Percentiles rank a stretch among this genome's conserved stretches.
These are phyloP conservation scores for Agrotis puta DNA, from an alignment of 2,888 invertebrate species.

Conservation along the genomic window DNA sequence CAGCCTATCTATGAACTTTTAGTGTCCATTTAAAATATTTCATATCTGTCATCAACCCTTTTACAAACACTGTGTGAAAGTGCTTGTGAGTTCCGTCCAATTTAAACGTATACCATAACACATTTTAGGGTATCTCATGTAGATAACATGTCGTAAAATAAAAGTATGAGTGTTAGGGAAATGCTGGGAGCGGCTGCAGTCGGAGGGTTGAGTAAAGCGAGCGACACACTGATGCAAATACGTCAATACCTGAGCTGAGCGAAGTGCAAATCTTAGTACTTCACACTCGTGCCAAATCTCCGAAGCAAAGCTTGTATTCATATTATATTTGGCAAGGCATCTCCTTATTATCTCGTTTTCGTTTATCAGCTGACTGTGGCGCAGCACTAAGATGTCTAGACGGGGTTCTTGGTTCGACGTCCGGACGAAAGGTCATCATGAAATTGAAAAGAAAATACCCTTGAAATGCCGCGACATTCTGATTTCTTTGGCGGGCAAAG, in stretches of 20 bases:
- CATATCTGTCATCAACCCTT: conserved; percentile 61
- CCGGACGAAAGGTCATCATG: conserved; percentile 86
- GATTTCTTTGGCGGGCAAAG: conserved; percentile 66
- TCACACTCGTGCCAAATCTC: conserved; percentile 57
- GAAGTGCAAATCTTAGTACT: conserved; percentile 47
- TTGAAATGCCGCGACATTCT: conserved; percentile 67
- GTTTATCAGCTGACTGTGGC: conserved; percentile 68
- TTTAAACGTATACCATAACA: conserved; percentile 77
- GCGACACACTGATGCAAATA: conserved; percentile 51
- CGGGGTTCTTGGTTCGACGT: conserved; percentile 79
- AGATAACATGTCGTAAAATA: conserved; percentile 84
- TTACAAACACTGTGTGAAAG: conserved; percentile 56
- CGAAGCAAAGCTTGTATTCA: conserved; percentile 49
- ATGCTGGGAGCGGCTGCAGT: conserved; percentile 67
- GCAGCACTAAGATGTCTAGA: conserved; percentile 84
- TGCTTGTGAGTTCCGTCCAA: conserved; percentile 74
- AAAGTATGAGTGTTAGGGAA: conserved; percentile 74
- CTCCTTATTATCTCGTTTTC: conserved; percentile 68
- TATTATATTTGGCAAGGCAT: conserved; percentile 54
- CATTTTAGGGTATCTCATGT: conserved; percentile 80
- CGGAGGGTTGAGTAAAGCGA: conserved; percentile 69
- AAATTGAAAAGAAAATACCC: conserved; percentile 85
- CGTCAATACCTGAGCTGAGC: conserved; percentile 48
- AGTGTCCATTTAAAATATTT: conserved; percentile 56
- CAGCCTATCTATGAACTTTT: conserved; percentile 42